phyloP scores from a whole-genome alignment of 2,113 vertebrate species.

The Pseudorasbora parva region DNA sequence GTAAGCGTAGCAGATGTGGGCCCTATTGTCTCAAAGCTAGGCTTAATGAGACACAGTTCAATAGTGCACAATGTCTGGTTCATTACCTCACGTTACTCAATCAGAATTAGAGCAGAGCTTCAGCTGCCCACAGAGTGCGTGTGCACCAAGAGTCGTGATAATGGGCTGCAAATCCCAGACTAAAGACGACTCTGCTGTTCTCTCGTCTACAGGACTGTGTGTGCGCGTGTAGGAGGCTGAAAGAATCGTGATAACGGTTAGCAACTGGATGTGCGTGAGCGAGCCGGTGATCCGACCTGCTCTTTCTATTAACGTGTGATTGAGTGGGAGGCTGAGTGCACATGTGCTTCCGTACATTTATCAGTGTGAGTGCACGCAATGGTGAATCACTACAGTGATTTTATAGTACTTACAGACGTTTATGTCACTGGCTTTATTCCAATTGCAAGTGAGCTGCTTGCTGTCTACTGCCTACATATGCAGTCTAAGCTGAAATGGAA shows the following conservation, averaged over 20 bases:
- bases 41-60: neutral
- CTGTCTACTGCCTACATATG: neutral
- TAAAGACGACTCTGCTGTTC: constrained; percentile 8
- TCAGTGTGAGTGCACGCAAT: neutral
- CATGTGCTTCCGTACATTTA: constrained; percentile 4
- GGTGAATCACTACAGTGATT: constrained; percentile 21
- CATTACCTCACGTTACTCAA: constrained; percentile 16
- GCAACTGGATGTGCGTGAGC: constrained; percentile 52
- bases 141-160: constrained; percentile 46
- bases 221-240: constrained; percentile 39
- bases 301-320: constrained; percentile 46
- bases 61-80: neutral
- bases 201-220: constrained; percentile 12
- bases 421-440: neutral
- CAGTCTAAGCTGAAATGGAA: neutral
- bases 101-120: constrained; percentile 18
- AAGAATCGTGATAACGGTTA: constrained; percentile 46
- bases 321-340: constrained; percentile 47
- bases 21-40: neutral
- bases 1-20: constrained; percentile 3
- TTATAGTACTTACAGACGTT: constrained; percentile 8
- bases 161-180: constrained; percentile 42
- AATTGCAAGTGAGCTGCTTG: neutral
- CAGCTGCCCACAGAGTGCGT: constrained; percentile 14
- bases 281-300: constrained; percentile 46